Percentiles rank a stretch among this genome's conserved stretches.
Evolutionary conservation across 2,113 vertebrate genomes (phyloP).

Genomic region (Entosphenus tridentatus): DNA sequence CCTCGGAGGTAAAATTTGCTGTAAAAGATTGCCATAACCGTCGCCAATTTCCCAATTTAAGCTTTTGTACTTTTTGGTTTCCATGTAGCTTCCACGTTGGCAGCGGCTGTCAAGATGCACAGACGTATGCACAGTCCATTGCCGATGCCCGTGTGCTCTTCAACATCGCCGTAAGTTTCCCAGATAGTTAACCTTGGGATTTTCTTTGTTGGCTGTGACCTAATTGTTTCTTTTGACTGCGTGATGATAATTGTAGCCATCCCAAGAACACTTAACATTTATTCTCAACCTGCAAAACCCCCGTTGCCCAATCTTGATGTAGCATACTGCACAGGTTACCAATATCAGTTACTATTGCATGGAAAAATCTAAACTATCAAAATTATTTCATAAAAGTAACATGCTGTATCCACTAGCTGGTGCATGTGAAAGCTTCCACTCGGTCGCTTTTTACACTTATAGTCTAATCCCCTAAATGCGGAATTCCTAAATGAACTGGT

Average conservation of each 20-base stretch:
- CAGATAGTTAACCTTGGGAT: too few species aligned
- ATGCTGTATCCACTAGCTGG: too few species aligned
- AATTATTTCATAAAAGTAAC: too few species aligned
- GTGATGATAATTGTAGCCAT: neutral
- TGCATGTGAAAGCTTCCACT: too few species aligned
- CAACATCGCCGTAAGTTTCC: slow-evolving; percentile 61
- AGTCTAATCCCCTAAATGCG: too few species aligned
- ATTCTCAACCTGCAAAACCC: neutral
- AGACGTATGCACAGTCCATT: slow-evolving; percentile 60
- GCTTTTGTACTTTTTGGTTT: neutral
- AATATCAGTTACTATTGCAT: neutral
- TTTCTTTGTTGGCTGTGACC: neutral
- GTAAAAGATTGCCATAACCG: too few species aligned
- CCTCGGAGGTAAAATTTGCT: too few species aligned
- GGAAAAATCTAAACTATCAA: too few species aligned
- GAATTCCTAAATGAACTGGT: too few species aligned
- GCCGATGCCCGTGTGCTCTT: slow-evolving; percentile 75
- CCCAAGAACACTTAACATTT: neutral
- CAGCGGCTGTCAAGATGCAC: slow-evolving; percentile 69
- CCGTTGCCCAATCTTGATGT: neutral
- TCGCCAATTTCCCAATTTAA: too few species aligned
- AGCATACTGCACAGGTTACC: neutral
- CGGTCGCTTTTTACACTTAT: too few species aligned
- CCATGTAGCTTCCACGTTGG: slow-evolving; percentile 67
- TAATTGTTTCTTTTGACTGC: neutral